phyloP scores from a whole-genome alignment of 1,140 invertebrate species.

The Acromyrmex charruanus region DNA sequence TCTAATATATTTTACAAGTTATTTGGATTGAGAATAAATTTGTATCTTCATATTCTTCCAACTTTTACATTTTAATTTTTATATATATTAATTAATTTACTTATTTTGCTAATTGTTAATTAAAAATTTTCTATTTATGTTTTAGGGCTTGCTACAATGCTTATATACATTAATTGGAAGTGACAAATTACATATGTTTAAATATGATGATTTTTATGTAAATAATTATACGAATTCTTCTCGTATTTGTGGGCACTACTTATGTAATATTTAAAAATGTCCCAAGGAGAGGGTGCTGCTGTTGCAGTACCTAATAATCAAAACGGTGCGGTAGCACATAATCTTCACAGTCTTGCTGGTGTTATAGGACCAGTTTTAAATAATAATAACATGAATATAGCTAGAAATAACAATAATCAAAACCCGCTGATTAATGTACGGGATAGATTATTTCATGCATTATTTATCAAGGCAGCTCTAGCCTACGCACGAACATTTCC shows the following conservation, averaged over 20 bases:
- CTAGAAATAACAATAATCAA: constrained; percentile 85
- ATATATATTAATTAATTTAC: not conserved
- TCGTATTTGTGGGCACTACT: constrained; percentile 5
- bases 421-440: constrained; percentile 94
- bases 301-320: constrained; percentile 79
- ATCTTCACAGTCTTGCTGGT: constrained; percentile 81
- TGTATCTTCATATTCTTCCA: not conserved
- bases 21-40: not conserved
- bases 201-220: constrained; percentile 25
- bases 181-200: constrained; percentile 50
- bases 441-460: constrained; percentile 97
- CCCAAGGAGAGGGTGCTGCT: constrained; percentile 78
- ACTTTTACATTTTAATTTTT: not conserved
- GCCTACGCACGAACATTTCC: constrained; percentile 96
- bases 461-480: constrained; percentile 96
- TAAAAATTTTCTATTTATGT: constrained; percentile 29
- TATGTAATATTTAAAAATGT: constrained; percentile 77
- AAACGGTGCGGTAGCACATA: constrained; percentile 79
- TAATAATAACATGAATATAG: constrained; percentile 77
- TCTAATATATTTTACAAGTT: not conserved
- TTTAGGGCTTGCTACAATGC: constrained; percentile 52
- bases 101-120: not conserved
- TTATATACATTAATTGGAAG: constrained; percentile 3
- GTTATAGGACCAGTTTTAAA: constrained; percentile 79
- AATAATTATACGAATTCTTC: constrained; percentile 4